These are phyloP conservation scores for Norana najaformis DNA, from an alignment of 2,888 invertebrate species.

Conservation along the genomic window DNA sequence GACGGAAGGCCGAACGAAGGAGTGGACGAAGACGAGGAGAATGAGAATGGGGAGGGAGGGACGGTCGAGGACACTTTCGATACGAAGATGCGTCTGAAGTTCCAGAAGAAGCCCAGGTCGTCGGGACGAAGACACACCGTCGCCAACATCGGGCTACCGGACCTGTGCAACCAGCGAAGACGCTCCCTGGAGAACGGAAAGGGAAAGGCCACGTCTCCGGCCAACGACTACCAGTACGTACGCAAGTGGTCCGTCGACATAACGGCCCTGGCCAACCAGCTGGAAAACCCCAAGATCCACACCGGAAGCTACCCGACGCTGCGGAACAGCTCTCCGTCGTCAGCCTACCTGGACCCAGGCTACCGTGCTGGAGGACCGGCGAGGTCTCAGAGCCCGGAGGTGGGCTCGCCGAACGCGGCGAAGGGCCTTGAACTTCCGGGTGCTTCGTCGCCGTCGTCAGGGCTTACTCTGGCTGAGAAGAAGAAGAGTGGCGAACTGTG, in stretches of 20 bases:
- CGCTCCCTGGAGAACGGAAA: slow-evolving; percentile 27
- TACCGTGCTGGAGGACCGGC: not conserved
- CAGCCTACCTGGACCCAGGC: not conserved
- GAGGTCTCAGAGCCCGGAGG: not conserved
- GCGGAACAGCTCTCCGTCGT: slow-evolving; percentile 3
- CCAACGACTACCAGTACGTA: slow-evolving; percentile 57
- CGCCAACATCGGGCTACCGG: slow-evolving; percentile 45
- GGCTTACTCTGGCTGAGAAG: not conserved
- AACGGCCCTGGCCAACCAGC: slow-evolving; percentile 57
- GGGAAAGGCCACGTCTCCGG: not conserved
- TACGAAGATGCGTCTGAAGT: slow-evolving; percentile 42
- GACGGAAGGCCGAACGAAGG: not conserved
- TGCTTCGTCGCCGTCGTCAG: not conserved
- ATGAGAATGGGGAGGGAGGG: slow-evolving; percentile 29
- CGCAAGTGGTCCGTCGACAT: slow-evolving; percentile 61
- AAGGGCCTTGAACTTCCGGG: not conserved
- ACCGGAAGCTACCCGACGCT: slow-evolving; percentile 32
- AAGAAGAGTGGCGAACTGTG: not conserved
- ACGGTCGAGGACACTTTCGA: slow-evolving; percentile 40
- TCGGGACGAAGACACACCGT: slow-evolving; percentile 45
- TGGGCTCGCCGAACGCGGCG: not conserved
- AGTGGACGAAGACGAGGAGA: slow-evolving; percentile 30
- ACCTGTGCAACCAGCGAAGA: slow-evolving; percentile 24
- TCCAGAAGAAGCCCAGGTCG: slow-evolving; percentile 30
- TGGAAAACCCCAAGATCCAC: slow-evolving; percentile 59